phyloP scores from a whole-genome alignment of 2,797 vertebrate species.

The Esox masquinongy region DNA sequence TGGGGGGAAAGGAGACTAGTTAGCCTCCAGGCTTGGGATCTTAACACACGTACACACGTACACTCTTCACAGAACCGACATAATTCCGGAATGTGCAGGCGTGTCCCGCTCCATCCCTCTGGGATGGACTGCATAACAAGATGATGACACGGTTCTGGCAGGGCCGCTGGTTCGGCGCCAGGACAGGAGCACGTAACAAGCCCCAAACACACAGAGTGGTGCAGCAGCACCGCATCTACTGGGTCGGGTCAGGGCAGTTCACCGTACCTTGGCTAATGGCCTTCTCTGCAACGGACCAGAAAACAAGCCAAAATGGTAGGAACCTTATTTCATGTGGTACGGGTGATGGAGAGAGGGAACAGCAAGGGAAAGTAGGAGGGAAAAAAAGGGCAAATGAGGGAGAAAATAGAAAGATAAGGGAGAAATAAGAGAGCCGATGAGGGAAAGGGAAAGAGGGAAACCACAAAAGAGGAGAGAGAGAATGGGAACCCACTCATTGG shows the following conservation, averaged over 20 bases:
- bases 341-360: neutral
- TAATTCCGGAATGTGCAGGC: neutral
- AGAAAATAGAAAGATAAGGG: neutral
- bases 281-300: neutral
- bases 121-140: neutral
- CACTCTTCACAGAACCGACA: neutral
- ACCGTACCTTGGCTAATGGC: neutral
- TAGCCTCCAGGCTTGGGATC: too few species aligned
- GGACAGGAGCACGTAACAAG: neutral
- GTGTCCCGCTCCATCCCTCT: neutral
- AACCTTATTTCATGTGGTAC: neutral
- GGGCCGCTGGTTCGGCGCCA: neutral
- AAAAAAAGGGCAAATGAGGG: too few species aligned
- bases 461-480: too few species aligned
- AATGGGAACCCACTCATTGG: neutral
- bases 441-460: conserved; percentile 6
- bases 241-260: neutral
- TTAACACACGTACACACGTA: neutral
- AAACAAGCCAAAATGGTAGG: neutral
- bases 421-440: neutral
- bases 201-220: neutral
- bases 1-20: too few species aligned
- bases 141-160: neutral
- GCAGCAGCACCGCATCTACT: neutral
- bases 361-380: neutral